phyloP scores from a whole-genome alignment of 1,140 invertebrate genomes.

The Apocrypta bakeri region DNA sequence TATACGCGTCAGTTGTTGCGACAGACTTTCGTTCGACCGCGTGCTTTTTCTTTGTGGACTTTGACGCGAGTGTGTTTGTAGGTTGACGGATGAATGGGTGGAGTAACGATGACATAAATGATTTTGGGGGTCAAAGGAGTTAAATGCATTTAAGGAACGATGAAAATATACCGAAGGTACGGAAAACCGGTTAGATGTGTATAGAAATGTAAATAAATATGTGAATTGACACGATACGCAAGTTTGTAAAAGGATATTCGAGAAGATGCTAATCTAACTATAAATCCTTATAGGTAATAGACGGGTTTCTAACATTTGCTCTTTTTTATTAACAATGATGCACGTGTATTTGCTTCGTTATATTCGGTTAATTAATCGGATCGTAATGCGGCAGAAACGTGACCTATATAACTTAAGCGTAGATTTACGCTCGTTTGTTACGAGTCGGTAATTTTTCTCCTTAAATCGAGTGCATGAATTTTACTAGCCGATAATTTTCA shows the following conservation, averaged over 20 bases:
- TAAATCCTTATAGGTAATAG: too few species aligned
- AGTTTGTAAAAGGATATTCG: too few species aligned
- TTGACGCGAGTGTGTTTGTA: not conserved
- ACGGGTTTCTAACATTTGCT: too few species aligned
- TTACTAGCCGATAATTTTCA: slow-evolving; percentile 18
- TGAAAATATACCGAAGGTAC: too few species aligned
- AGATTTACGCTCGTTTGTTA: not conserved
- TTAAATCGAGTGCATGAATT: not conserved
- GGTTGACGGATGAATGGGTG: not conserved
- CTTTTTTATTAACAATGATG: too few species aligned
- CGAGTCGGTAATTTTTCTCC: not conserved
- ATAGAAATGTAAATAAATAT: too few species aligned
- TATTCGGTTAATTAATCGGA: too few species aligned
- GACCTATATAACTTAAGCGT: not conserved
- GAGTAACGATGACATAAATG: not conserved
- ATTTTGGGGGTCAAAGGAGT: not conserved
- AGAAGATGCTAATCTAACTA: too few species aligned
- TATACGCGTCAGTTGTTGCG: not conserved
- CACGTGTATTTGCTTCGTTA: too few species aligned
- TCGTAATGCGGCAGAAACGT: not conserved
- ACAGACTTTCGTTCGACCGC: not conserved
- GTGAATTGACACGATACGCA: too few species aligned
- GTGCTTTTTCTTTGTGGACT: not conserved
- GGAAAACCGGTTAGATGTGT: too few species aligned
- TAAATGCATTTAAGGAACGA: too few species aligned